Conservation (phyloP, 2,113 vertebrate genomes). For the Scopus umbretta region DNA sequence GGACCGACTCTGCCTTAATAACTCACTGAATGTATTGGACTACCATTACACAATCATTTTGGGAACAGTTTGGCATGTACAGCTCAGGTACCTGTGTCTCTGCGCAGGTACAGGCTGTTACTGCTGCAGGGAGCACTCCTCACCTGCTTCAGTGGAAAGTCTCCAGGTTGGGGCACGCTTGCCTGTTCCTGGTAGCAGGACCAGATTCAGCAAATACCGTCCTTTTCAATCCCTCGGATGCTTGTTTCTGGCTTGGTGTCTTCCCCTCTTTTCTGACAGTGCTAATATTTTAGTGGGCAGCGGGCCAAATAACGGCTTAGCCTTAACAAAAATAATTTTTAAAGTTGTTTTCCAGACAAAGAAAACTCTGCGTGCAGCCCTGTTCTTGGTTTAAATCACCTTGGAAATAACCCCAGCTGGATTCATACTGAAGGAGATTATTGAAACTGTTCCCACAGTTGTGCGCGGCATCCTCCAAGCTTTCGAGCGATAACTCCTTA, state of each 20-base stretch:
- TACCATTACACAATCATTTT: not conserved
- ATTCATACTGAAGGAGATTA: not conserved
- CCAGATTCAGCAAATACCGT: not conserved
- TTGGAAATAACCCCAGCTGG: not conserved
- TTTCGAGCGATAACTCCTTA: not conserved
- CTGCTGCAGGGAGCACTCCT: not conserved
- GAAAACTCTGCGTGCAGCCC: too few species aligned
- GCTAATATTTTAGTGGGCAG: not conserved
- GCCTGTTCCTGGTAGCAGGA: too few species aligned
- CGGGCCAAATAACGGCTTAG: not conserved
- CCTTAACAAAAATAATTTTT: too few species aligned
- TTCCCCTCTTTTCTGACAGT: too few species aligned
- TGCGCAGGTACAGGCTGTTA: not conserved
- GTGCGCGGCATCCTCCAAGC: not conserved
- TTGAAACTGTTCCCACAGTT: not conserved
- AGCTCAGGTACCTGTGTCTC: too few species aligned
- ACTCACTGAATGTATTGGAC: too few species aligned
- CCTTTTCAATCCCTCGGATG: not conserved
- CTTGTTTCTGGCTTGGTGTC: not conserved
- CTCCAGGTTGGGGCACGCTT: rapidly evolving
- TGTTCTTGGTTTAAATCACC: not conserved
- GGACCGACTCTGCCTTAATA: not conserved
- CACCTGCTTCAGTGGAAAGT: rapidly evolving
- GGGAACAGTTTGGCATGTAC: not conserved
- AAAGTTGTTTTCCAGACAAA: not conserved